A percentile compares a stretch with the other conserved stretches of the same genome.
Conservation (phyloP, 2,797 vertebrate genomes). For the Pangasius macronema region DNA sequence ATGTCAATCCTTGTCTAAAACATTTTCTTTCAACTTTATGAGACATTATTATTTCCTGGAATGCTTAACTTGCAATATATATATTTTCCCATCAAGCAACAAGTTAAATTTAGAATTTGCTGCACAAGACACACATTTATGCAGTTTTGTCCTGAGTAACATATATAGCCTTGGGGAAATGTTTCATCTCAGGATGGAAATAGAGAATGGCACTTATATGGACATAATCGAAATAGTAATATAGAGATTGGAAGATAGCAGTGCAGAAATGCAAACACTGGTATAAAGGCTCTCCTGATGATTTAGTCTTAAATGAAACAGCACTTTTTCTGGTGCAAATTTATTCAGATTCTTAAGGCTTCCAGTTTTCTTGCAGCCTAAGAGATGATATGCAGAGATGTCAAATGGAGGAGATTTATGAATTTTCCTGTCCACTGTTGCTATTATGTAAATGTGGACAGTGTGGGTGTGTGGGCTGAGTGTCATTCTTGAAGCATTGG, state of each 20-base stretch:
- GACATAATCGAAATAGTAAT: conserved; percentile 48
- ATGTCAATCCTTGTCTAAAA: not conserved
- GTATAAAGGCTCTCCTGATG: conserved; percentile 15
- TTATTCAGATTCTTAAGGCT: conserved; percentile 14
- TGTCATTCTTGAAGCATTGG: conserved; percentile 31
- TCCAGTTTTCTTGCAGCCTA: conserved; percentile 24
- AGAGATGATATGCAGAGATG: conserved; percentile 21
- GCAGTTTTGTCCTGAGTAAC: conserved; percentile 28
- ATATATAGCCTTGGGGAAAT: conserved; percentile 18
- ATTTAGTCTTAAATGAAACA: conserved; percentile 27
- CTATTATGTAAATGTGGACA: conserved; percentile 42
- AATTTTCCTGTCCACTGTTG: conserved; percentile 31
- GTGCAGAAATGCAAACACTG: not conserved
- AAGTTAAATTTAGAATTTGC: conserved; percentile 38
- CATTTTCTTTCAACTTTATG: not conserved
- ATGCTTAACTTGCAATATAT: conserved; percentile 52
- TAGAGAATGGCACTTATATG: conserved; percentile 25
- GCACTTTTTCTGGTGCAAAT: conserved; percentile 25
- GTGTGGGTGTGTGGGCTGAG: conserved; percentile 19
- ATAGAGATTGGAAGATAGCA: conserved; percentile 23
- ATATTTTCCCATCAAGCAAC: conserved; percentile 40
- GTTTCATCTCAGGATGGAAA: conserved; percentile 22
- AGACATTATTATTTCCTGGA: conserved; percentile 34
- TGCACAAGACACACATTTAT: conserved; percentile 26
- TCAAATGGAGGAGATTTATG: conserved; percentile 28